A percentile compares a stretch with the other conserved stretches of the same genome.
phyloP scores from a whole-genome alignment of 2,797 vertebrate genomes.

The Peromyscus aztecus region DNA sequence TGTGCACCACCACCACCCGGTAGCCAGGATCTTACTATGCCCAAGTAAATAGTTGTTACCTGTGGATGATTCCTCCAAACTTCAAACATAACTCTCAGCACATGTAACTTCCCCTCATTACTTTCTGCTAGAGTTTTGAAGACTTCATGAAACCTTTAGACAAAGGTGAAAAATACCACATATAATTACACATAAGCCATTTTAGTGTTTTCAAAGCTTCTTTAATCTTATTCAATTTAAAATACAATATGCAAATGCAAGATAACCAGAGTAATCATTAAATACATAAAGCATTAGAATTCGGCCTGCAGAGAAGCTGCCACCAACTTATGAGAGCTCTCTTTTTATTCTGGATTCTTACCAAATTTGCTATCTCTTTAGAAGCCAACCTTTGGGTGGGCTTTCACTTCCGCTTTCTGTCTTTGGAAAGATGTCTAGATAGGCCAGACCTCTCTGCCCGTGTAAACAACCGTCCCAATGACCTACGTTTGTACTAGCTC shows the following conservation, averaged over 20 bases:
- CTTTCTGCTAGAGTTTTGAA: conserved; percentile 95
- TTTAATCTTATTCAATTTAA: conserved; percentile 53
- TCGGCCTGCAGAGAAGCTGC: not conserved
- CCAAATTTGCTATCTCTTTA: not conserved
- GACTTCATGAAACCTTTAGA: conserved; percentile 96
- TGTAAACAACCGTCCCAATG: not conserved
- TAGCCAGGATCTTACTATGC: not conserved
- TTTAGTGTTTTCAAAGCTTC: conserved; percentile 45
- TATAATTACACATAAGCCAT: conserved; percentile 15
- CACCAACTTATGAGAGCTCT: not conserved
- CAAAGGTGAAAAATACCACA: conserved; percentile 49
- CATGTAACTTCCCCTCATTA: conserved; percentile 97
- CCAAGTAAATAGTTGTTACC: conserved; percentile 87
- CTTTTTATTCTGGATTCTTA: not conserved
- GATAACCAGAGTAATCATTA: conserved; percentile 25
- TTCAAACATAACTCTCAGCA: conserved; percentile 96
- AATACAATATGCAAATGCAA: conserved; percentile 33
- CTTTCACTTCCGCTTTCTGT: conserved; percentile 17
- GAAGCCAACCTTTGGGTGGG: not conserved
- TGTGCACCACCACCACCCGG: no score
- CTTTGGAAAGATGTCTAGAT: not conserved
- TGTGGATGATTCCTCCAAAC: conserved; percentile 98
- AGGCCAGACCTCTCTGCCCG: not conserved
- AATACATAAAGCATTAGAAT: conserved; percentile 19
- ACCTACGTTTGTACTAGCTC: not conserved